Evolutionary conservation across 2,888 invertebrate genomes (phyloP), one percentile per base, ranked within the genome.

Genomic region (Argyra leucocephala): DNA sequence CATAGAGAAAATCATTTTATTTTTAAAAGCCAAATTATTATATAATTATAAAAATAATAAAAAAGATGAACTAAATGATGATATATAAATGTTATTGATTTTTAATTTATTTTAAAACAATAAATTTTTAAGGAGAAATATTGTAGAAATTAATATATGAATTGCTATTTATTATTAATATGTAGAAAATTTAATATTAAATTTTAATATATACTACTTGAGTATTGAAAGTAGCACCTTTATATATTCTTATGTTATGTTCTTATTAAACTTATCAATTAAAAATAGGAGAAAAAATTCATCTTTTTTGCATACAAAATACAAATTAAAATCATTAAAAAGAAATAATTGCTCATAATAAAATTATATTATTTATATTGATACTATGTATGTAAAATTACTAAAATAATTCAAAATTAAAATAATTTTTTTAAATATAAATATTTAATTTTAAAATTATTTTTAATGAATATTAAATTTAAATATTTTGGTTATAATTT

Each of bases 141-240:
- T 48, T 48, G n/a, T 48, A 48, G 15, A 48, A 48, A 48, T 18
- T 18, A 48, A 48, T 12, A 48, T 18, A 48, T 15, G 18, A 48
- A 48, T 31, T 31, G 31, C 31, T 12, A 48, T n/a, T 48, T 18
- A 48, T 12, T 48, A 48, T n/a, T 15, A 9, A 48, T 48, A 48
- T 5, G 4, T 48, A 48, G 48, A 48, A 48, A 18, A 48, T 48
- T 48, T 48, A 12, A 12, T 48, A 18, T 48, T 48, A 48, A 48
- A 48, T 48, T 48, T 48, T 18, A 48, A 48, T 48, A 15, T 48
- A 48, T 48, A 48, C 48, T 48, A 48, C 48, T 48, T 48, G 48
- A 48, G 48, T 48, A 48, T 48, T 18, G 48, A 48, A 48, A 48
- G 48, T 48, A 48, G 48, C 48, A 48, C 48, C 48, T 48, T 48